Evolutionary conservation across 2,888 invertebrate genomes (phyloP).

Genomic region (Lasioglossum oenotherae): DNA sequence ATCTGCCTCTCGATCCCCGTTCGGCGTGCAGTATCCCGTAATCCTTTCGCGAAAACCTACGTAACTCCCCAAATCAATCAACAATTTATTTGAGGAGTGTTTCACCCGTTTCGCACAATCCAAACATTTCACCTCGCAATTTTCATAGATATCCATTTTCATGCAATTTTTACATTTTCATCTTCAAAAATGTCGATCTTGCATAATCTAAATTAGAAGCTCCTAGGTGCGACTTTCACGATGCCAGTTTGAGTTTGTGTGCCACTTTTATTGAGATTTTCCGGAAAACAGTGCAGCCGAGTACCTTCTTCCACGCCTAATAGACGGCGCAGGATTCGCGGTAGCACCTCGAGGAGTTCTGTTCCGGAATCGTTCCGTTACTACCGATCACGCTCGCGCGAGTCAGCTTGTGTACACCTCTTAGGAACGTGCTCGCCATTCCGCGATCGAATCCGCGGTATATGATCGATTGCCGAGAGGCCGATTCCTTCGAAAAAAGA

Average conservation of each 20-base stretch:
- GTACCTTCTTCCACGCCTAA: not conserved
- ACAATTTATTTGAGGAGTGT: not conserved
- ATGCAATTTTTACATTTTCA: too few relatives aligned
- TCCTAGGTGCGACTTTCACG: too few relatives aligned
- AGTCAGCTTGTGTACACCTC: not conserved
- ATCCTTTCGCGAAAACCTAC: constrained; percentile 29
- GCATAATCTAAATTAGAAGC: too few relatives aligned
- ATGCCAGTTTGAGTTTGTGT: too few relatives aligned
- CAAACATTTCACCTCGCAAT: too few relatives aligned
- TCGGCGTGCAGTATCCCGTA: constrained; percentile 26
- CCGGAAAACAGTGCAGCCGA: not conserved
- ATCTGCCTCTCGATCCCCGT: constrained; percentile 30
- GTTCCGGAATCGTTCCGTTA: not conserved
- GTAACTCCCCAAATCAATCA: not conserved
- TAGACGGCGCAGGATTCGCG: not conserved
- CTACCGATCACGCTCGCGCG: not conserved
- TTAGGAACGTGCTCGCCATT: not conserved
- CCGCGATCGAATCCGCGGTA: not conserved
- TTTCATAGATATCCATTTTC: too few relatives aligned
- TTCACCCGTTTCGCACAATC: not conserved
- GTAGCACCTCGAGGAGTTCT: not conserved
- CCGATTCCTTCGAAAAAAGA: not conserved
- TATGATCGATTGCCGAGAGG: not conserved
- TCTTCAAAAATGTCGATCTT: not conserved
- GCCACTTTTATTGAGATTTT: not conserved